Conservation (phyloP, 2,797 vertebrate genomes). For the Loris lydekkerianus region DNA sequence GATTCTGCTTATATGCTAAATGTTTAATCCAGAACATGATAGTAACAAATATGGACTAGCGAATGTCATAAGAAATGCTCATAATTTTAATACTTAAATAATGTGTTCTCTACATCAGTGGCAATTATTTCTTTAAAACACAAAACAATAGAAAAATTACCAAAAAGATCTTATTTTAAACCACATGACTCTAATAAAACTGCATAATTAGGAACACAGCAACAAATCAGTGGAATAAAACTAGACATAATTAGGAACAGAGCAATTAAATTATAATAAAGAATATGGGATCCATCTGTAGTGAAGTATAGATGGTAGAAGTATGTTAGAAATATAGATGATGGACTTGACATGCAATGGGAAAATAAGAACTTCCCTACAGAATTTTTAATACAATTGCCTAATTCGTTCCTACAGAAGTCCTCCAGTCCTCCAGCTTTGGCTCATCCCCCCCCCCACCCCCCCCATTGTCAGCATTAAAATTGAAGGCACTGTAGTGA, state of each 20-base stretch:
- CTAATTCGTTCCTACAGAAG: background rate
- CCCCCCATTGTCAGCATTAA: background rate
- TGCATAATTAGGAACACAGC: slow-evolving; percentile 41
- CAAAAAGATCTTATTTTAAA: slow-evolving; percentile 34
- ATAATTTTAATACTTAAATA: slow-evolving; percentile 22
- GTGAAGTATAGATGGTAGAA: background rate
- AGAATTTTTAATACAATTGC: background rate
- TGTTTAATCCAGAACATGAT: background rate
- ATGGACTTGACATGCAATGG: background rate
- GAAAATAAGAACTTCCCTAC: background rate
- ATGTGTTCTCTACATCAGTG: background rate
- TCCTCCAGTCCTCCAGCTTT: background rate
- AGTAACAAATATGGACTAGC: background rate
- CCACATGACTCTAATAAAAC: slow-evolving; percentile 16
- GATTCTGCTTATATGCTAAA: background rate
- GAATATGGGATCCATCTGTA: background rate
- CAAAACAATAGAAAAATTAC: background rate
- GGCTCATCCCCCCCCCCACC: background rate
- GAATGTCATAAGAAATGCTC: background rate
- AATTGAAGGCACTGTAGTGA: background rate
- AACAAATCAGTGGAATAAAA: background rate
- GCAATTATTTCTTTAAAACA: background rate
- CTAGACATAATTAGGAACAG: background rate
- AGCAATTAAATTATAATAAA: slow-evolving; percentile 12
- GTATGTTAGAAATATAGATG: background rate